Base-by-base conservation (phyloP, 2,113 vertebrate species). In the Girardinichthys multiradiatus region DNA sequence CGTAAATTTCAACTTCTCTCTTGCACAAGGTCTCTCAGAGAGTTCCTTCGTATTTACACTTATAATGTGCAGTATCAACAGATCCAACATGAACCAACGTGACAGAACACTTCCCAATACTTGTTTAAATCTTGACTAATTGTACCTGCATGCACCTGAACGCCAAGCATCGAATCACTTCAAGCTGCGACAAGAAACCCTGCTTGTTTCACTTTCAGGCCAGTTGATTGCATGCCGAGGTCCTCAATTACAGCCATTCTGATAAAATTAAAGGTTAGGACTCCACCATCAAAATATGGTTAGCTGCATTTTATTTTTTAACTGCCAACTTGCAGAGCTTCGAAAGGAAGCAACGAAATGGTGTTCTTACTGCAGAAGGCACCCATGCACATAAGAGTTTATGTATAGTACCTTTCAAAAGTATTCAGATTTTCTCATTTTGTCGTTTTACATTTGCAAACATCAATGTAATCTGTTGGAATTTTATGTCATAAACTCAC, bases 311-410 rank as follows among this genome's bases (percentile, higher is more conserved):
- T 48, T 19, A 19, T 48, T 51, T 24, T 51, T 51, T 60, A 59
- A 65, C 42, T 73, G 54, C 68, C 14, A 62, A 35, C 54, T 66
- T 14, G 35, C 57, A 3, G 4, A 14, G 48, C 39, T 76, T 65
- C n/a, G 21, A 54, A 54, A 54, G 19, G 21, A 54, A n/a, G 8
- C 48, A 54, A 54, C 48, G n/a, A 54, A 54, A 72, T n/a, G 33
- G 11, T 58, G 19, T 17, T 33, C 29, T 11, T n/a, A 13, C 3
- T n/a, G 10, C 6, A 17, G 10, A 54, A 8, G 17, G 24, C 2
- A 6, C 48, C 48, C 21, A 10, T 54, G 48, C 48, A 54, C 19
- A 54, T n/a, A 39, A 2, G 37, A 39, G 12, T 39, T 39, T 39
- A 39, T 39, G 9, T 39, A 39, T 6, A 45, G 42, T 45, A 17